A percentile compares a stretch with the other conserved stretches of the same genome.
phyloP scores from a whole-genome alignment of 2,797 vertebrate species.

The Parauchenoglanis punctatus region DNA sequence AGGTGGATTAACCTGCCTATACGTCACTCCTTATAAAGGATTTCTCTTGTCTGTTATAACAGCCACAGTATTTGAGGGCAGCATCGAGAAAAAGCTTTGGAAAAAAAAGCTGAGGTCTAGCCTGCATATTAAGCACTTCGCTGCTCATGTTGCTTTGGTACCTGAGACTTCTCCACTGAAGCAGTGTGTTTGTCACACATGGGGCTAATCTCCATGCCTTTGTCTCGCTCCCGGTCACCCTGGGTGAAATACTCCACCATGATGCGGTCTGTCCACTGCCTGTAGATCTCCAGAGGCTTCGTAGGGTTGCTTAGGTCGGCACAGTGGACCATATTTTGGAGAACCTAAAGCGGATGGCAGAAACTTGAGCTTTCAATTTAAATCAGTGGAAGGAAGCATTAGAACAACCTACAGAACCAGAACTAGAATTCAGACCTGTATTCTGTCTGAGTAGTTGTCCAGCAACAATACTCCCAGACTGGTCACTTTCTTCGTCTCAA shows the following conservation, averaged over 20 bases:
- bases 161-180: constrained; percentile 91
- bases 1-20: neutral
- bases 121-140: neutral
- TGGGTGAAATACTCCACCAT: constrained; percentile 91
- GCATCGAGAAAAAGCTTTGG: neutral
- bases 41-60: constrained; percentile 8
- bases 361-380: neutral
- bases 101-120: neutral
- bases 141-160: constrained; percentile 52
- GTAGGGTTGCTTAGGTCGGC: constrained; percentile 94
- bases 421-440: constrained; percentile 78
- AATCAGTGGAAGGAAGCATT: neutral
- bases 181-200: constrained; percentile 94
- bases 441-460: constrained; percentile 92
- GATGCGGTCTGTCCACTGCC: constrained; percentile 89
- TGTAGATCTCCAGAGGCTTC: constrained; percentile 88
- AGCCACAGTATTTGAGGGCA: neutral
- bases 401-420: neutral
- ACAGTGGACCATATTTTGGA: constrained; percentile 94
- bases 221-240: constrained; percentile 87
- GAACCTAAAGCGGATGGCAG: constrained; percentile 73
- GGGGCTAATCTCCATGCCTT: constrained; percentile 92
- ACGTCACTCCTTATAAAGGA: neutral
- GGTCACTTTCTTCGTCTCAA: constrained; percentile 96
- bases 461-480: constrained; percentile 89